Conservation (phyloP, 2,888 invertebrate genomes). For the Dryobotodes eremita region DNA sequence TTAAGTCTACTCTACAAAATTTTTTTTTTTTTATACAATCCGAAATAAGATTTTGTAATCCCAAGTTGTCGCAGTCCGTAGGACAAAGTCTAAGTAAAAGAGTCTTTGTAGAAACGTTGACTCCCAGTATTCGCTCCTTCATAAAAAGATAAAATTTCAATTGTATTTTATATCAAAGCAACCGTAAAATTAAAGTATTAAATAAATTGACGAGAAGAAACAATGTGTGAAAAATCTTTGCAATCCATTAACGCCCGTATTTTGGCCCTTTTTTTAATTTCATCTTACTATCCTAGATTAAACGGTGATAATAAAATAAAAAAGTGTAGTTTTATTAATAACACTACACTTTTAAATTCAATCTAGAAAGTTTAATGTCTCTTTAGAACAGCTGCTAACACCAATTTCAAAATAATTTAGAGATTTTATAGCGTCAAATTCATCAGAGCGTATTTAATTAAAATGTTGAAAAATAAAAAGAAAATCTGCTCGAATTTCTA, state of each 20-base stretch:
- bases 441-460: constrained; percentile 9
- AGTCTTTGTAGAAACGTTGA: constrained; percentile 22
- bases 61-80: constrained; percentile 7
- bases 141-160: constrained; percentile 14
- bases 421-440: constrained; percentile 1
- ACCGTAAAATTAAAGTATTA: background rate
- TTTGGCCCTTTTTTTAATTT: constrained; percentile 21
- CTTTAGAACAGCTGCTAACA: constrained; percentile 11
- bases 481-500: background rate
- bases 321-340: background rate
- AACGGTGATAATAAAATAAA: too few species aligned
- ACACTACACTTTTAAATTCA: background rate
- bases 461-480: constrained; percentile 17
- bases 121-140: background rate
- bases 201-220: constrained; percentile 24
- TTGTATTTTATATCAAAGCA: background rate
- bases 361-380: constrained; percentile 1
- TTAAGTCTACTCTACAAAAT: background rate
- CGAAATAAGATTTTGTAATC: constrained; percentile 2
- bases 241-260: constrained; percentile 7
- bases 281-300: constrained; percentile 10
- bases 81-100: constrained; percentile 1
- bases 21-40: background rate
- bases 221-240: constrained; percentile 24
- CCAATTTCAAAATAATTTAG: background rate